Conservation (phyloP, 2,797 vertebrate genomes). For the Hemitrygon akajei region DNA sequence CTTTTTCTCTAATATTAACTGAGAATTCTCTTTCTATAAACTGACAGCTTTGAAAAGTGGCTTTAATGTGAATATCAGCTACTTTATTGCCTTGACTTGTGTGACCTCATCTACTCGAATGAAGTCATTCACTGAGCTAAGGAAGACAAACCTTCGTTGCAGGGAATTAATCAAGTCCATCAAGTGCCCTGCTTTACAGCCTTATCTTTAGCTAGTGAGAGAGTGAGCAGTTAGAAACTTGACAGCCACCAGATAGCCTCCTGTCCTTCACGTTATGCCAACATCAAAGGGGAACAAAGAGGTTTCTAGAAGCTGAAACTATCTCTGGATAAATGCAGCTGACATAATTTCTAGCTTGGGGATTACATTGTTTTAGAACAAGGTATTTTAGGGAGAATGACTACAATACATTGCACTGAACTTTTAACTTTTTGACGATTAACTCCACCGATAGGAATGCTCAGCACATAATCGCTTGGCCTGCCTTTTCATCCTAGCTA, state of each 20-base stretch:
- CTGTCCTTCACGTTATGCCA: slow-evolving; percentile 65
- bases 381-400: slow-evolving; percentile 55
- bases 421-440: slow-evolving; percentile 53
- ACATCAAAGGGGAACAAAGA: slow-evolving; percentile 66
- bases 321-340: slow-evolving; percentile 63
- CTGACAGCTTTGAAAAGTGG: slow-evolving; percentile 55
- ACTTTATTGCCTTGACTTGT: slow-evolving; percentile 76
- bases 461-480: slow-evolving; percentile 69
- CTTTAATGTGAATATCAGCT: slow-evolving; percentile 74
- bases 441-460: slow-evolving; percentile 63
- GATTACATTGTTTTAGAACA: slow-evolving; percentile 58
- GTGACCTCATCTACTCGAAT: slow-evolving; percentile 83
- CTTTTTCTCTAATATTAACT: slow-evolving; percentile 49
- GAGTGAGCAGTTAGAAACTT: slow-evolving; percentile 68
- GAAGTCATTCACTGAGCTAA: slow-evolving; percentile 81
- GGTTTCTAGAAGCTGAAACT: slow-evolving; percentile 51
- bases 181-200: slow-evolving; percentile 57
- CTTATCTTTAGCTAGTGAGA: slow-evolving; percentile 66
- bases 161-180: slow-evolving; percentile 84
- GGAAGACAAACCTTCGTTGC: slow-evolving; percentile 80
- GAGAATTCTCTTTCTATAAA: slow-evolving; percentile 51
- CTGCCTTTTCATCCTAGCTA: slow-evolving; percentile 72
- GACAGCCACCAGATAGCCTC: slow-evolving; percentile 73
- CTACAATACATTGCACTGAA: slow-evolving; percentile 53
- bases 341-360: slow-evolving; percentile 64